Evolutionary conservation across 2,888 invertebrate genomes (phyloP).

Genomic region (Heterodera filipjevi): DNA sequence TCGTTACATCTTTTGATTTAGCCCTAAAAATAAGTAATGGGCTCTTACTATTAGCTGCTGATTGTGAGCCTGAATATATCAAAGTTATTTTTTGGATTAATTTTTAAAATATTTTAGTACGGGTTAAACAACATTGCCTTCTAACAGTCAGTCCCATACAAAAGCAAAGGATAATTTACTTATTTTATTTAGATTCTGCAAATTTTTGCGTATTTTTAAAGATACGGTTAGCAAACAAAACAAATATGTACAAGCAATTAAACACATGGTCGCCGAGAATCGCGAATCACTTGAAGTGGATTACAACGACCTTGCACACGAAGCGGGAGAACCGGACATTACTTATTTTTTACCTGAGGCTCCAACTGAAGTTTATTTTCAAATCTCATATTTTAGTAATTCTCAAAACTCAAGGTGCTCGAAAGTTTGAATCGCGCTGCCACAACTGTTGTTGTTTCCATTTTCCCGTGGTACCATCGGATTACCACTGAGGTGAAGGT

Average conservation of each 20-base stretch:
- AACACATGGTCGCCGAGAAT: slow-evolving; percentile 68
- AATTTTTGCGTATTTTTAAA: slow-evolving; percentile 54
- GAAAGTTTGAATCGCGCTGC: slow-evolving; percentile 67
- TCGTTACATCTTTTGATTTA: too few species aligned
- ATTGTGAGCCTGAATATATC: too few species aligned
- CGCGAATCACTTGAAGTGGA: slow-evolving; percentile 85
- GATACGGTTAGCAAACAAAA: slow-evolving; percentile 46
- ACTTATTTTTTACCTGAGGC: slow-evolving; percentile 97
- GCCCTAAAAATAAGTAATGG: too few species aligned
- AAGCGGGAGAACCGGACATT: slow-evolving; percentile 81
- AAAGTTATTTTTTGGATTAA: too few species aligned
- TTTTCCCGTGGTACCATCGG: slow-evolving; percentile 90
- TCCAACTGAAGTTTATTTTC: slow-evolving; percentile 70
- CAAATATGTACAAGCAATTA: slow-evolving; percentile 59
- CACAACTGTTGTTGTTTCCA: slow-evolving; percentile 82
- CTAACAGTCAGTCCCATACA: too few species aligned
- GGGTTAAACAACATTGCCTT: too few species aligned
- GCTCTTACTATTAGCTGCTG: too few species aligned
- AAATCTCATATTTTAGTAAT: background rate
- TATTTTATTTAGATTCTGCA: slow-evolving; percentile 45
- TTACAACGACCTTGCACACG: slow-evolving; percentile 85
- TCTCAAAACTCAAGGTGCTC: slow-evolving; percentile 42
- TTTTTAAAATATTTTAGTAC: too few species aligned
- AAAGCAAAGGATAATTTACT: background rate
- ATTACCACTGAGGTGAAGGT: slow-evolving; percentile 80